Conservation (phyloP, 2,888 invertebrate species). For the Rhorus exstirpatorius region DNA sequence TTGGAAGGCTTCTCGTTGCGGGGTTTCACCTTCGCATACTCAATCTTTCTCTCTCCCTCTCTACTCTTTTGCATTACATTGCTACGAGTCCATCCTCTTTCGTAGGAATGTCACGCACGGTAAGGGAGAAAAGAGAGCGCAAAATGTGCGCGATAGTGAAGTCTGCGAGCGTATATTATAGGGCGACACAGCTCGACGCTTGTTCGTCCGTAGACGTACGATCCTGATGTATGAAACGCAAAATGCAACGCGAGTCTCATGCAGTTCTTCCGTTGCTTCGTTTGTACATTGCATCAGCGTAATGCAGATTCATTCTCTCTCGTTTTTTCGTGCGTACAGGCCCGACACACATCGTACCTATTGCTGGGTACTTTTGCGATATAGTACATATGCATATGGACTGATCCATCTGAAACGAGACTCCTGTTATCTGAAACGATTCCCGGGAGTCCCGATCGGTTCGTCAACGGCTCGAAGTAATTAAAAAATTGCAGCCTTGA, state of each 20-base stretch:
- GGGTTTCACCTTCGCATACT: conserved; percentile 19
- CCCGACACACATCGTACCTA: conserved; percentile 36
- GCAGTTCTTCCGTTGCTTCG: conserved; percentile 32
- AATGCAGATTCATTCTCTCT: conserved; percentile 67
- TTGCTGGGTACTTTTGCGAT: conserved; percentile 28
- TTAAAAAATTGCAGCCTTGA: not conserved
- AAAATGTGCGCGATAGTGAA: conserved; percentile 39
- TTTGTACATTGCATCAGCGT: conserved; percentile 65
- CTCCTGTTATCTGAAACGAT: not conserved
- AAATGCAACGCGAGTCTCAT: conserved; percentile 38
- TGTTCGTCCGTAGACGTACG: conserved; percentile 60
- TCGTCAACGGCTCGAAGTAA: no score
- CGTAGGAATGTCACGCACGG: conserved; percentile 4
- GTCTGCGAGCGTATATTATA: conserved; percentile 36
- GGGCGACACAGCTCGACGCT: conserved; percentile 54
- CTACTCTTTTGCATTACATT: not conserved
- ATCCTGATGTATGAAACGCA: conserved; percentile 40
- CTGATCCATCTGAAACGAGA: not conserved
- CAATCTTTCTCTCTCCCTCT: not conserved
- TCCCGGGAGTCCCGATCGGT: not conserved
- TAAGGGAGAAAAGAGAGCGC: not conserved
- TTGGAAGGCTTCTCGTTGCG: not conserved
- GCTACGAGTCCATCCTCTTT: not conserved
- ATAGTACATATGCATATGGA: not conserved
- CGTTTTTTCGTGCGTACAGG: conserved; percentile 58